Conservation (phyloP, 2,113 vertebrate genomes). For the Serinus canaria region DNA sequence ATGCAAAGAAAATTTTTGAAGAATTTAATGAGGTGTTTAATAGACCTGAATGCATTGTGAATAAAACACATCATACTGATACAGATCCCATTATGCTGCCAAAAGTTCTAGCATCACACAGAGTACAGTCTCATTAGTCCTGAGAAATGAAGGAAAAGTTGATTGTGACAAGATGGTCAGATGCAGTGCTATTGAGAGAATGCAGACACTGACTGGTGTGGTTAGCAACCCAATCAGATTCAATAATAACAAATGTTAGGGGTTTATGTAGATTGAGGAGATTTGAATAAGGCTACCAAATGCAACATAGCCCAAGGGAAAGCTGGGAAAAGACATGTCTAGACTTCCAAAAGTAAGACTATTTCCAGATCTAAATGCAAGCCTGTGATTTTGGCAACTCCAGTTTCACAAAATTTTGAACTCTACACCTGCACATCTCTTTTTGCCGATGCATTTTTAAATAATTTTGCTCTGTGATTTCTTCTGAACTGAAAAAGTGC, state of each 20-base stretch:
- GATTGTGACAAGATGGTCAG: conserved; percentile 45
- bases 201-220: background rate
- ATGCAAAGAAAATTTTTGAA: conserved; percentile 58
- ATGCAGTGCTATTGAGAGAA: conserved; percentile 20
- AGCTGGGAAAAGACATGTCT: background rate
- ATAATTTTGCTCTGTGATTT: background rate
- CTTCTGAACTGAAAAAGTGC: background rate
- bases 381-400: background rate
- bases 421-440: background rate
- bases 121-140: conserved; percentile 40
- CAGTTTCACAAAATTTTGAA: background rate
- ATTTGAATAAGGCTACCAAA: conserved; percentile 37
- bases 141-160: conserved; percentile 33
- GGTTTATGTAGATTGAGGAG: conserved; percentile 9
- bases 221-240: background rate
- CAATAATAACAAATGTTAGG: background rate
- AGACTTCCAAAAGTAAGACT: conserved; percentile 20
- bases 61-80: conserved; percentile 64
- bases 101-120: conserved; percentile 41
- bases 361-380: conserved; percentile 27
- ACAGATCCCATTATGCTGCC: conserved; percentile 53
- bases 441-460: background rate
- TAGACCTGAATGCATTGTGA: conserved; percentile 56
- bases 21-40: conserved; percentile 68
- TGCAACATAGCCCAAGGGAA: background rate